Base-by-base conservation (phyloP, 92 coral and sea anemone species). In the Porites lobata region DNA sequence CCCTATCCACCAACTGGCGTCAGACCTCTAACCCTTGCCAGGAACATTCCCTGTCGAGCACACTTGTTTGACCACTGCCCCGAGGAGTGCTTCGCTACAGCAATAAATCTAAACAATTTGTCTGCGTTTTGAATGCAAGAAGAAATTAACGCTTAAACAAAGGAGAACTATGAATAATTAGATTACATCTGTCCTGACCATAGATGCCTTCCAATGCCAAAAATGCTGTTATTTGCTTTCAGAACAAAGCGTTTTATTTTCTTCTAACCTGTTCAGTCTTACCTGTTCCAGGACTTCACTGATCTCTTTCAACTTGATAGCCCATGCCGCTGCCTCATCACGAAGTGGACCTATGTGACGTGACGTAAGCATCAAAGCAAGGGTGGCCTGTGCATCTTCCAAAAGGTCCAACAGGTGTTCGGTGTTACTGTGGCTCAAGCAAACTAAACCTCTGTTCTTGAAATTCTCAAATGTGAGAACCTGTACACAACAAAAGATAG, bases 241-340 rank as follows among this genome's bases (percentile, higher is more conserved):
- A 0, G 6, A 32, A 38, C 1, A 7, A 0, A 65, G 19, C 13
- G n/a, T 14, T 9, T 21, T 8, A 17, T 43, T 20, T 50, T 38
- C 47, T 38, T 38, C 47, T 4, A 38, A 7, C 4, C 47, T 38
- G 47, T 38, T 38, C 47, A 38, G 47, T 10, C 83, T 4, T 22
- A 96, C 99, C 98, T 97, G 99, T 74, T 97, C 99, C 52, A 97
- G 88, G 19, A 97, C 99, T 75, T 97, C 99, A 57, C 96, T 85
- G 75, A 97, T 92, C 70, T 97, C 99, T 77, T 96, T 97, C 66
- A 97, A 88, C 80, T 97, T 97, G 84, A 97, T 89, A 21, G 98
- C 99, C 99, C 99, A 97, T 3, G 98, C 98, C 26, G 99, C 99
- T 19, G 99, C 99, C 82, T 97, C 99, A 73, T 95, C 97, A 78